Percentiles rank a stretch among this genome's conserved stretches.
These are phyloP conservation scores for Sylvietta virens DNA, from an alignment of 2,113 vertebrate genomes.

Conservation along the genomic window DNA sequence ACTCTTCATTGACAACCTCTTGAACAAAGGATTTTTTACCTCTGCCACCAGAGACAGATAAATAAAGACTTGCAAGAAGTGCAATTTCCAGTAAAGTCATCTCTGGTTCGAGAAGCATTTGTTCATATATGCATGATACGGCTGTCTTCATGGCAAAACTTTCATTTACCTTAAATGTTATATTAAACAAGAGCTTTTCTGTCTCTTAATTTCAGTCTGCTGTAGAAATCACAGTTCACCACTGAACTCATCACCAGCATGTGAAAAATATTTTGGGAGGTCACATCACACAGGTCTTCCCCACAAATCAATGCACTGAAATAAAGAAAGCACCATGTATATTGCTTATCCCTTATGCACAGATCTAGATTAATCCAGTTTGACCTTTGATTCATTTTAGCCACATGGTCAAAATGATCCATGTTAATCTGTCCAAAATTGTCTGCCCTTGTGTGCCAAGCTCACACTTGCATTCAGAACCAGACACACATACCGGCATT, in stretches of 20 bases:
- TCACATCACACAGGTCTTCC: neutral
- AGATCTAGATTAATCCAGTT: neutral
- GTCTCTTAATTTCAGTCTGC: neutral
- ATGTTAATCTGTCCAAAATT: neutral
- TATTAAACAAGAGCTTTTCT: neutral
- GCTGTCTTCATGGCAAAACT: neutral
- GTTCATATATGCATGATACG: fast-evolving
- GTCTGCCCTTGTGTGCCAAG: neutral
- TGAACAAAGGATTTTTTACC: neutral
- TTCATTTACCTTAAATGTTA: neutral
- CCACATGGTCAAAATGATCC: neutral
- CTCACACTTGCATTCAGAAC: neutral
- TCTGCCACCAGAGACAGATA: neutral
- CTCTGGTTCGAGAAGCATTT: neutral
- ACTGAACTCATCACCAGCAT: neutral
- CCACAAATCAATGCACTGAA: neutral
- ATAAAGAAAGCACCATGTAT: neutral
- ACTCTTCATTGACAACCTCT: neutral
- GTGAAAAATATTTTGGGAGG: neutral
- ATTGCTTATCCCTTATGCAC: neutral
- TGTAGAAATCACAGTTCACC: neutral
- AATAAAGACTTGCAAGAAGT: neutral
- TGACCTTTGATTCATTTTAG: neutral
- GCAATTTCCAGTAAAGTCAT: neutral
- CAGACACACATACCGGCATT: neutral